These are phyloP conservation scores for Machaerirhynchus nigripectus DNA, from an alignment of 2,113 vertebrate genomes.

Conservation along the genomic window DNA sequence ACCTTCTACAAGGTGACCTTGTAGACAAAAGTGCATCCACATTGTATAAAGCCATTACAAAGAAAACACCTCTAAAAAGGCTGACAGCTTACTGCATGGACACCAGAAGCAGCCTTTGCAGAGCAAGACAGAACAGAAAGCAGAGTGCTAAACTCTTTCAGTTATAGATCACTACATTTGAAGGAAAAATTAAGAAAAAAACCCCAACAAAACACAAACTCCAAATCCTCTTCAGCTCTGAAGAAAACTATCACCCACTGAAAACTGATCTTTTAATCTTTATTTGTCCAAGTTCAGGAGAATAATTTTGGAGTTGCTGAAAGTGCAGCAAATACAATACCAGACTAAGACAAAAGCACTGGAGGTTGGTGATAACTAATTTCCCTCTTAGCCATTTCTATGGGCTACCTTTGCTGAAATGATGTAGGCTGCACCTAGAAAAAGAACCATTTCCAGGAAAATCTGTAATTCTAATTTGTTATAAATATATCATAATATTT, in stretches of 20 bases:
- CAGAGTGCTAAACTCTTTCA: not conserved
- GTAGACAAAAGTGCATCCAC: not conserved
- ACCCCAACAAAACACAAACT: too few species aligned
- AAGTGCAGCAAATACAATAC: not conserved
- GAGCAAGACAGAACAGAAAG: not conserved
- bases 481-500: not conserved
- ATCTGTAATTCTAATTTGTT: not conserved
- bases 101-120: not conserved
- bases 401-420: not conserved
- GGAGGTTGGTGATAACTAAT: not conserved
- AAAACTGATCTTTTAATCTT: not conserved
- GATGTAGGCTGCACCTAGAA: not conserved
- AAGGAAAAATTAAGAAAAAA: not conserved
- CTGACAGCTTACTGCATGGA: not conserved
- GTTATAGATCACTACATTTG: not conserved
- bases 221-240: not conserved
- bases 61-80: not conserved
- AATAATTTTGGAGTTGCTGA: not conserved
- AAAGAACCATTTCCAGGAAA: not conserved
- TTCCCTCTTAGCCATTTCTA: not conserved
- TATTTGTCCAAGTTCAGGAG: not conserved
- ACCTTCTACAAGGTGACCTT: not conserved
- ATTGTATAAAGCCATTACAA: not conserved
- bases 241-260: not conserved
- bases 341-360: not conserved